Evolutionary conservation across 2,888 invertebrate species (phyloP).

Genomic region (Gasteruption jaculator): DNA sequence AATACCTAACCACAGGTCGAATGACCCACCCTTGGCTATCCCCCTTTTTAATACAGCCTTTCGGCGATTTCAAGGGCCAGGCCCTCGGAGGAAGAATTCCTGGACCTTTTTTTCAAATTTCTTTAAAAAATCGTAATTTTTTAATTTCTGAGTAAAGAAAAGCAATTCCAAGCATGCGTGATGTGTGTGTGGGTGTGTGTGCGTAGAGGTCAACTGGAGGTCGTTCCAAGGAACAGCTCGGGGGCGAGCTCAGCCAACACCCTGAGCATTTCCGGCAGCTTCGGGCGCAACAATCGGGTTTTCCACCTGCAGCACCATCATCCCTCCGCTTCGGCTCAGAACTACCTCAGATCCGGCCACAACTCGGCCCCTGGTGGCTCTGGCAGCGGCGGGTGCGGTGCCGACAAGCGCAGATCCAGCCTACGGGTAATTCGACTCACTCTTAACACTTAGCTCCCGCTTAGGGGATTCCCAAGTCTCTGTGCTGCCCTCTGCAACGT

Average conservation of each 20-base stretch:
- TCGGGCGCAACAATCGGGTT: constrained; percentile 42
- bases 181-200: constrained; percentile 42
- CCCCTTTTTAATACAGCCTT: too few relatives aligned
- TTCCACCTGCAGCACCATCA: constrained; percentile 46
- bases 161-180: constrained; percentile 45
- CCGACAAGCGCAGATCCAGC: constrained; percentile 51
- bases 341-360: too few relatives aligned
- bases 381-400: constrained; percentile 43
- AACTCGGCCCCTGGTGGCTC: too few relatives aligned
- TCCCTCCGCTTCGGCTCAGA: constrained; percentile 39
- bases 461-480: too few relatives aligned
- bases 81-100: too few relatives aligned
- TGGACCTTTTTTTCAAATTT: too few relatives aligned
- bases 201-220: constrained; percentile 50
- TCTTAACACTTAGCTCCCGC: too few relatives aligned
- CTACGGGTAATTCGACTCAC: constrained; percentile 56
- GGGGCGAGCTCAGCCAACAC: constrained; percentile 46
- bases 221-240: constrained; percentile 46
- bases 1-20: too few relatives aligned
- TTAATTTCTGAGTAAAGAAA: constrained; percentile 1
- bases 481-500: too few relatives aligned
- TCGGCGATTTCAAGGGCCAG: too few relatives aligned
- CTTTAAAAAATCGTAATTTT: neutral
- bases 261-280: constrained; percentile 45
- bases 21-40: too few relatives aligned